Evolutionary conservation across 2,113 vertebrate genomes (phyloP).

Genomic region (Ctenodactylus gundi): DNA sequence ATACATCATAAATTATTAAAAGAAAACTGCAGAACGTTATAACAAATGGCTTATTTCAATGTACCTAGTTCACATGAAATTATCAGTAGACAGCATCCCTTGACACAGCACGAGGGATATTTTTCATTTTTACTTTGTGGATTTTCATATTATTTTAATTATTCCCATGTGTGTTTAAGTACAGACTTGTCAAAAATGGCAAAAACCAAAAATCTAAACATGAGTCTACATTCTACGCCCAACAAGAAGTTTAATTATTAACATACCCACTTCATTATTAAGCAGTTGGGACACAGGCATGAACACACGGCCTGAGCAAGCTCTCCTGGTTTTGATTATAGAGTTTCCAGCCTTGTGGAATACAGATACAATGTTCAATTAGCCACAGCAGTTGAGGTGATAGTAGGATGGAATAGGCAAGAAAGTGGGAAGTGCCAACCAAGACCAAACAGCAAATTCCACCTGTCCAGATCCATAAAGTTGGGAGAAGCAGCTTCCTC

Average conservation of each 20-base stretch:
- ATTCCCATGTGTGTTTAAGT: neutral
- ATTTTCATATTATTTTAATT: neutral
- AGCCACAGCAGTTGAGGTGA: neutral
- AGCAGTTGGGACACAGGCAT: neutral
- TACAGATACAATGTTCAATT: neutral
- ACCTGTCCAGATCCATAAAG: neutral
- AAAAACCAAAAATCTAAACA: neutral
- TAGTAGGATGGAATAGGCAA: neutral
- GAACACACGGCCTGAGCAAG: neutral
- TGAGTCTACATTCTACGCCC: neutral
- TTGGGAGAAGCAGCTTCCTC: neutral
- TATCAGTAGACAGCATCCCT: neutral
- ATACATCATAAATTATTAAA: neutral
- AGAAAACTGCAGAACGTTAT: neutral
- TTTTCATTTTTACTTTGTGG: neutral
- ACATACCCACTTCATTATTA: neutral
- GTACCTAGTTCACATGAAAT: neutral
- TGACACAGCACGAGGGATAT: neutral
- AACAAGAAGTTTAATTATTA: neutral
- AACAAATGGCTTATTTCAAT: neutral
- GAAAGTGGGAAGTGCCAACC: neutral
- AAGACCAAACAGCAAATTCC: neutral
- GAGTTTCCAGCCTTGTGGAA: neutral
- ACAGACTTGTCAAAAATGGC: neutral
- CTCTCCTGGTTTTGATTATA: neutral